Evolutionary conservation across 2,113 vertebrate species (phyloP), one percentile per base, ranked within the genome.

Genomic region (Spea multiplicata): DNA sequence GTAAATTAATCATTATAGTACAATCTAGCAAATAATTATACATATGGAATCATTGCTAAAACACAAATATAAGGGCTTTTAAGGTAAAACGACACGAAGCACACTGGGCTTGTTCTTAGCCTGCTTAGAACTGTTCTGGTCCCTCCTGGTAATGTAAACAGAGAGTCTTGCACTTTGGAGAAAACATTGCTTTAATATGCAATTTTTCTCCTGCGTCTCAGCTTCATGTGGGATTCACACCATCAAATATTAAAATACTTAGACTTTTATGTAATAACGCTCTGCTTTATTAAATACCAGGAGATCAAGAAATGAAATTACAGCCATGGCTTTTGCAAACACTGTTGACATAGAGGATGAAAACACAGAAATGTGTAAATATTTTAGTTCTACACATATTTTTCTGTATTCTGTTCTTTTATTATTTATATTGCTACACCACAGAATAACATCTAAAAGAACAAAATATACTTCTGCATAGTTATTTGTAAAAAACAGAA

Each of bases 231-330:
- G 85, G 85, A 87, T 82, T 87, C 83, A 57, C 61, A 78, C 78
- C 74, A 84, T 86, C 84, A 88, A 88, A 87, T 86, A 88, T 84
- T 87, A 87, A 90, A 89, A 88, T 86, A 86, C 76, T 79, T 82
- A 86, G 85, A 86, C 83, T 85, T 87, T 87, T 86, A 76, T 82
- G 82, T 73, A 84, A 82, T 6, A 68, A 82, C 55, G 81, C 74
- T 75, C 78, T 82, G 75, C 65, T 83, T 84, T 80, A 84, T 44
- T 85, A 84, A 85, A 83, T 85, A 74, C 81, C 82, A 82, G 84
- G 59, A 74, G 30, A 81, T 85, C 81, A 76, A 83, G 85, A 78
- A 84, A 82, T 6, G 44, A 81, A 84, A 85, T 83, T 72, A 48
- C 44, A 81, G 72, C 74, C 61, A 44, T 44, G 78, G 72, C 66